Evolutionary conservation across 2,888 invertebrate species (phyloP), one percentile per base, ranked within the genome.

Genomic region (Dioctria linearis): DNA sequence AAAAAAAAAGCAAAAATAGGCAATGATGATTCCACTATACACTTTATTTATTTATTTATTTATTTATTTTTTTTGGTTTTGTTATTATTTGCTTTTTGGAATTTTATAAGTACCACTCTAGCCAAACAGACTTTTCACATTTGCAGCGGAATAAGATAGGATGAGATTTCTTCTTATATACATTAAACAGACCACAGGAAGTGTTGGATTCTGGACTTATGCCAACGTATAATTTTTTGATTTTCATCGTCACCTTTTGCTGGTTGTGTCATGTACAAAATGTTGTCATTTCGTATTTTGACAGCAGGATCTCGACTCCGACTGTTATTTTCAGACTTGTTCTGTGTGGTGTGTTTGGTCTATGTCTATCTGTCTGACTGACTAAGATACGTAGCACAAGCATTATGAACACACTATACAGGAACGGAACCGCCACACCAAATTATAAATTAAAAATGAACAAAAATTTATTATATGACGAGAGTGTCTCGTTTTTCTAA

Each of bases 231-330:
- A 76, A 76, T 76, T 61, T 76, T 76, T 76, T 61, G 49, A 39
- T 63, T 63, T 76, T 76, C 66, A 11, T 66, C 66, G 66, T 76
- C 61, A 61, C 63, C 76, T 76, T 63, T 76, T 63, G 61, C 75
- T 51, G 37, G 75, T 25, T 25, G 25, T 75, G 43, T 61, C 43
- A 49, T 63, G 76, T 63, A 46, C 42, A 63, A 25, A 76, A 76
- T 76, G 46, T 76, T 76, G 76, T 63, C 66, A 42, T 66, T 40
- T 76, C n/a, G 61, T 76, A 76, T 76, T 76, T 63, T 61, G 63
- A 63, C 61, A 76, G 49, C 57, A 63, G 25, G 25, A 25, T 25
- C 2, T 25, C 25, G 25, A 25, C 25, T 25, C 63, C 63, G 76
- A 13, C 37, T 76, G 61, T 76, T 76, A 76, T 76, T 76, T 76